Conservation (phyloP, 2,888 invertebrate species). For the Drosophila greeni region DNA sequence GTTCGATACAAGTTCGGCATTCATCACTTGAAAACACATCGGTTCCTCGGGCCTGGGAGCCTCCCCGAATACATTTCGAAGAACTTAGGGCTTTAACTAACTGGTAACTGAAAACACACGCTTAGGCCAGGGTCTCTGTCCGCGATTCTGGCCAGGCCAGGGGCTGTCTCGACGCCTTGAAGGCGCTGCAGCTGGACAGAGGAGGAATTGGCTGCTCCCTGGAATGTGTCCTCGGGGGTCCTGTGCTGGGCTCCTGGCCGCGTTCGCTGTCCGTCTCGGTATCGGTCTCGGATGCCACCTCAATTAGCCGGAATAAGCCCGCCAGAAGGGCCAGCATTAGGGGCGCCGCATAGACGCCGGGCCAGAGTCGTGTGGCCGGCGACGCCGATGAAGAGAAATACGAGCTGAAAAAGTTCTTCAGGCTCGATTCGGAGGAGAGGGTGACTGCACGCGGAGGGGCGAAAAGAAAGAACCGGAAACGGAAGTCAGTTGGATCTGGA, state of each 20-base stretch:
- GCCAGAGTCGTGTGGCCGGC: slow-evolving; percentile 36
- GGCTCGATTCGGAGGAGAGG: slow-evolving; percentile 75
- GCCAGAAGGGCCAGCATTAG: slow-evolving; percentile 40
- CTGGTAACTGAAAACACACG: slow-evolving; percentile 50
- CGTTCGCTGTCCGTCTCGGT: slow-evolving; percentile 4
- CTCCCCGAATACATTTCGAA: slow-evolving; percentile 18
- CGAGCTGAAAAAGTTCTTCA: slow-evolving; percentile 75
- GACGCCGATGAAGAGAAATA: slow-evolving; percentile 69
- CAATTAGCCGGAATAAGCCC: slow-evolving; percentile 43
- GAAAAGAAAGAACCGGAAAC: slow-evolving; percentile 41
- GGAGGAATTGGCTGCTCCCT: slow-evolving; percentile 17
- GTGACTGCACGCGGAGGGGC: slow-evolving; percentile 67
- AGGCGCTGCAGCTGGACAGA: slow-evolving; percentile 46
- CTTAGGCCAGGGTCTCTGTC: slow-evolving; percentile 36
- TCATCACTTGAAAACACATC: background rate
- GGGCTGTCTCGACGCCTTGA: slow-evolving; percentile 47
- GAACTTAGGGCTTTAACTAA: slow-evolving; percentile 61
- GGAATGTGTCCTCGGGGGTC: slow-evolving; percentile 10
- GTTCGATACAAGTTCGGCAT: background rate
- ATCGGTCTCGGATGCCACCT: slow-evolving; percentile 23
- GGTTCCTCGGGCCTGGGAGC: background rate
- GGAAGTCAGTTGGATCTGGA: slow-evolving; percentile 51
- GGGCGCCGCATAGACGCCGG: slow-evolving; percentile 49
- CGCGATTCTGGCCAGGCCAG: slow-evolving; percentile 47
- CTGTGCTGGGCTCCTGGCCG: slow-evolving; percentile 6